phyloP scores from a whole-genome alignment of 2,888 invertebrate genomes.

The Tuta absoluta region DNA sequence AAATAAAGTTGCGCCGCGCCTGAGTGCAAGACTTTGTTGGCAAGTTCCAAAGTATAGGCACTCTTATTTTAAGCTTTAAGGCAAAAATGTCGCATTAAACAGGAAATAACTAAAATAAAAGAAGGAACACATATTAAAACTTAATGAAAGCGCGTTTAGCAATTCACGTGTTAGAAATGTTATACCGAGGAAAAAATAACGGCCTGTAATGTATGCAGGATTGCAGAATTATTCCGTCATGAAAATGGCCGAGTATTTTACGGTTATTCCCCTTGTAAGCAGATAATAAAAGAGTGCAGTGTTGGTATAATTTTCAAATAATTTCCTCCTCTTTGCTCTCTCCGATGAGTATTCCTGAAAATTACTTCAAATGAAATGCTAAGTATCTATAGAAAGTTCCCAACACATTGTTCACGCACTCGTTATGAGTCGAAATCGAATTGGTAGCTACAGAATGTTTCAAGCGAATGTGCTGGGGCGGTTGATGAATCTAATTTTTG shows the following conservation, averaged over 20 bases:
- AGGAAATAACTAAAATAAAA: constrained; percentile 40
- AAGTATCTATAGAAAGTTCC: constrained; percentile 58
- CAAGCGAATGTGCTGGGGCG: constrained; percentile 61
- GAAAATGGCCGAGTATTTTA: constrained; percentile 61
- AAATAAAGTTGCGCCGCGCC: constrained; percentile 16
- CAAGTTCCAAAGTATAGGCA: constrained; percentile 12
- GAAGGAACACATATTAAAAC: constrained; percentile 59
- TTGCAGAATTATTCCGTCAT: constrained; percentile 61
- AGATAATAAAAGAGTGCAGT: constrained; percentile 54
- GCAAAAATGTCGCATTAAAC: constrained; percentile 12
- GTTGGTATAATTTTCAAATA: constrained; percentile 52
- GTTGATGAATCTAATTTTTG: constrained; percentile 78
- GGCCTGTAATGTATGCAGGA: constrained; percentile 46
- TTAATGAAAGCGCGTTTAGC: constrained; percentile 55
- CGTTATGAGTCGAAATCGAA: constrained; percentile 68
- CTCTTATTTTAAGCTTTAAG: constrained; percentile 29
- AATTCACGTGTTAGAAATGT: constrained; percentile 44
- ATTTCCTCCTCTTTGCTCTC: constrained; percentile 29
- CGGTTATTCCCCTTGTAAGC: constrained; percentile 54
- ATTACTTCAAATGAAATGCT: constrained; percentile 48
- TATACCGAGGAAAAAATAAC: constrained; percentile 46
- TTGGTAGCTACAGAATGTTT: constrained; percentile 62
- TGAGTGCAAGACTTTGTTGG: constrained; percentile 20
- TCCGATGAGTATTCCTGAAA: constrained; percentile 20
- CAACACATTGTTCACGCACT: constrained; percentile 63